Evolutionary conservation across 2,797 vertebrate genomes (phyloP), one percentile per base, ranked within the genome.

Genomic region (Limosa lapponica): DNA sequence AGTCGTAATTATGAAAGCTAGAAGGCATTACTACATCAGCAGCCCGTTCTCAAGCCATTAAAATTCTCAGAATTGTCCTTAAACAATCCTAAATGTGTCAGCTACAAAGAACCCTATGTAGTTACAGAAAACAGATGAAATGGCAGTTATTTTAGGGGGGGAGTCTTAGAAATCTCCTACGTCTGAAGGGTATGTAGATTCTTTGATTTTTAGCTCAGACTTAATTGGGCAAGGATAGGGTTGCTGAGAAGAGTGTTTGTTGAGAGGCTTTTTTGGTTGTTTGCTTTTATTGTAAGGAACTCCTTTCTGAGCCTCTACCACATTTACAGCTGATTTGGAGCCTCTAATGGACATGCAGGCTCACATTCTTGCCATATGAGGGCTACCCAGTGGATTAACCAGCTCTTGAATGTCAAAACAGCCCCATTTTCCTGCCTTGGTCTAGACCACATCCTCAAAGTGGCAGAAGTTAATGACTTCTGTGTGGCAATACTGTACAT

Each of bases 391-490:
- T 77, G 57, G 69, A 62, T 77, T 75, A 89, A 67, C 55, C 84
- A 85, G 58, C 64, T 82, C 8, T 6, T 27, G 39, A 84, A 58
- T 65, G 24, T 59, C 37, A 46, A 4, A 92, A 79, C 27, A 91
- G 44, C 13, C 44, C 22, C 59, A 27, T 71, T 85, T 89, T 37
- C 51, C 43, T 92, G 22, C 41, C 0, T 0, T 93, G 82, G 32
- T 46, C 55, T 61, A 67, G 30, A 52, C 90, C 87, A 67, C 83
- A 86, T 90, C 69, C 90, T 95, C 51, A 32, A n/a, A 66, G 77
- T 32, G 37, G 32, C 55, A 65, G 27, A 74, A 86, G n/a, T 69
- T 74, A 78, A 78, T 93, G 30, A 52, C 58, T 65, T 89, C 51
- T 55, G 11, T 34, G 54, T 75, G 59, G 36, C 25, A 49, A 55